A percentile compares a stretch with the other conserved stretches of the same genome.
Evolutionary conservation across 2,888 invertebrate genomes (phyloP).

Genomic region (Drosophila putrida): DNA sequence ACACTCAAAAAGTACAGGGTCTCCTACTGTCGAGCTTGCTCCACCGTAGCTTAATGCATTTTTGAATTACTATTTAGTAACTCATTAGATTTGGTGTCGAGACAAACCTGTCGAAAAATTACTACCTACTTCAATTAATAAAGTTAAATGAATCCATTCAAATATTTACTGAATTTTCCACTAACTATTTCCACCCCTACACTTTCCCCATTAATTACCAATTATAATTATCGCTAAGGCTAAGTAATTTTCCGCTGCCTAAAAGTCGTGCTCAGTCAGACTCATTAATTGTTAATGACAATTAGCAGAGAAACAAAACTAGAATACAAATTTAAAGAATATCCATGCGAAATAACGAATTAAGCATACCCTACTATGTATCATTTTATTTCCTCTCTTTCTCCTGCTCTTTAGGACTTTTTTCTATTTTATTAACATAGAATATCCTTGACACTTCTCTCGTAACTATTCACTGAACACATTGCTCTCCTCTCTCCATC

Average conservation of each 20-base stretch:
- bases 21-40: no score
- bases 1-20: no score
- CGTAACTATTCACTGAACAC: no score
- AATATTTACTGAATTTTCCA: slow-evolving; percentile 15
- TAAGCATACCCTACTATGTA: slow-evolving; percentile 17
- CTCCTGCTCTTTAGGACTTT: neutral
- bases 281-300: slow-evolving; percentile 53
- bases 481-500: neutral
- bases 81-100: no score
- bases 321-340: slow-evolving; percentile 21
- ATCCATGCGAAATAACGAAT: neutral
- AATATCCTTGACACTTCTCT: no score
- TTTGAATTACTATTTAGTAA: no score
- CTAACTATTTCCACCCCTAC: slow-evolving; percentile 1
- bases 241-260: slow-evolving; percentile 67
- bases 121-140: neutral
- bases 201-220: slow-evolving; percentile 18
- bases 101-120: no score
- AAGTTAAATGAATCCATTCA: neutral
- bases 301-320: slow-evolving; percentile 62
- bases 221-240: slow-evolving; percentile 7
- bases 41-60: no score
- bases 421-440: no score
- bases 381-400: neutral
- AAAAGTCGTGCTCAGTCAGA: slow-evolving; percentile 56